Evolutionary conservation across 2,797 vertebrate genomes (phyloP), one percentile per base, ranked within the genome.

Genomic region (Urophycis tenuis): DNA sequence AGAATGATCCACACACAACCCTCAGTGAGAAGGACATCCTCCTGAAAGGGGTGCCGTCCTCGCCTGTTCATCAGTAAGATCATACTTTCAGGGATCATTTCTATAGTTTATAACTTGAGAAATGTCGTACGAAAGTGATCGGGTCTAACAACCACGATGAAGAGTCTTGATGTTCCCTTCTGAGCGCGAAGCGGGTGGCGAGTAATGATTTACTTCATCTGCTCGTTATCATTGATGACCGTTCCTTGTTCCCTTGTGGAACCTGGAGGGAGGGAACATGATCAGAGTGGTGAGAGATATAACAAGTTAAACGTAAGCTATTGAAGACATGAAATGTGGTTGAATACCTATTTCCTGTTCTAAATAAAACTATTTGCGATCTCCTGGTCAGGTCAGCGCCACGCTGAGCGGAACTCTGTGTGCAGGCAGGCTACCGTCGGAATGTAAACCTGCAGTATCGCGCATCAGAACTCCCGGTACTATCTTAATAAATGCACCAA

Each of bases 41-140:
- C 9, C 67, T 6, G 30, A 71, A 79, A 14, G 0, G 12, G 0
- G 0, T 29, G 0, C 36, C 10, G 6, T 7, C 1, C 22, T 19
- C 0, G 0, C 0, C 0, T 0, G 0, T 0, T 0, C 0, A 0
- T 0, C 0, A 0, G 33, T 83, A 92, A 91, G 90, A 93, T 91
- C 92, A 92, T 93, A 92, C 92, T 93, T 92, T 92, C 92, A 92
- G 91, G 92, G 91, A 92, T 93, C 90, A 92, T 92, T 93, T 93
- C 91, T 93, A 91, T 92, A 93, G 91, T 90, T 35, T 0, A 0
- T 84, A 0, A 91, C 87, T 90, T 78, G 82, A 81, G 91, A 86
- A 90, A 87, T 91, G 88, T 81, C 82, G 86, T 89, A 89, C 87
- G 81, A 91, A 89, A 84, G 75, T 88, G 89, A 71, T 15, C 31